Evolutionary conservation across 2,113 vertebrate species (phyloP), one percentile per base, ranked within the genome.

Genomic region (Scomber colias): DNA sequence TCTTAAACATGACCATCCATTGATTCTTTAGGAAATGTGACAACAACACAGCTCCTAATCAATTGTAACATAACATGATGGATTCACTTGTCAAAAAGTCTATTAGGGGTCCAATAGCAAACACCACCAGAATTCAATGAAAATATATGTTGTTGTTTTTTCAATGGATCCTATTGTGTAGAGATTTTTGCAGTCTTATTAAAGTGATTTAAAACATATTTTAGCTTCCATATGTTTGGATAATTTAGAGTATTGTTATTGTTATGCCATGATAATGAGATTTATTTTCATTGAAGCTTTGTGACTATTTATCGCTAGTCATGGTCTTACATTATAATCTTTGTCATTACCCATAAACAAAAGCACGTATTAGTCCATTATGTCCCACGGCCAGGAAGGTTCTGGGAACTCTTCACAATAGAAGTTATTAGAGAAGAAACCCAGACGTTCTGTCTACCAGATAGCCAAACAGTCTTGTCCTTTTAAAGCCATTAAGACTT

Each of bases 401-500:
- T 93, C 90, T 90, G 92, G 92, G 90, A 92, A 91, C 53, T 56
- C 76, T 78, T 75, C 45, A 48, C 75, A 75, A 53, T 16, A 35
- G 67, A 24, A 77, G 63, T 72, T 81, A 92, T 92, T 87, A 87
- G 75, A 87, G 85, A 85, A 75, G 85, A 89, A 89, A 85, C 27
- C 72, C 87, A 90, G 89, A 91, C 89, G 31, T 65, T 85, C 64
- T 79, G 90, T 88, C 86, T 85, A 75, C 66, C 89, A 93, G 91
- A 87, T 80, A 80, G 82, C 82, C 85, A 80, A 60, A 79, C 83
- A 87, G 82, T 77, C 79, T 51, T 16, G 75, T 83, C 70, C 69
- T 81, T 82, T 84, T 66, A 92, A 92, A 91, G 81, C 92, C 83
- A 90, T 91, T 90, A 93, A 30, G 90, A 82, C 85, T 85, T 86